phyloP scores from a whole-genome alignment of 1,140 invertebrate species.

The Trissolcus basalis region DNA sequence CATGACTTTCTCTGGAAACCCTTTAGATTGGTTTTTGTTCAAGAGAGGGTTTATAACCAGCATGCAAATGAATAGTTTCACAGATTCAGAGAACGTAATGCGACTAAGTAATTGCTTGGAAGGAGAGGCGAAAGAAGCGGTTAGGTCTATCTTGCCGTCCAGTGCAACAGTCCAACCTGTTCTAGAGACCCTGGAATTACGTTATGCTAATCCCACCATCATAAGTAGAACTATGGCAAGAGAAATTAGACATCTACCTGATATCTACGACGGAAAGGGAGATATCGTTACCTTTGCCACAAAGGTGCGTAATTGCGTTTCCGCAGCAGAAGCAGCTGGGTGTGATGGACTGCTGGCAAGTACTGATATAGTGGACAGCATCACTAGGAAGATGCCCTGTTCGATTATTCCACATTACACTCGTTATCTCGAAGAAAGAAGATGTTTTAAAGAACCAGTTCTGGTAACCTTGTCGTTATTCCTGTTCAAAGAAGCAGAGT shows the following conservation, averaged over 20 bases:
- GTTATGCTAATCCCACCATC: conserved; percentile 24
- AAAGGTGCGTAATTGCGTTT: conserved; percentile 36
- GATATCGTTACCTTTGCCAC: conserved; percentile 30
- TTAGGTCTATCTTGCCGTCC: conserved; percentile 14
- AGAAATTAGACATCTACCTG: conserved; percentile 19
- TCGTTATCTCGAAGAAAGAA: conserved; percentile 13
- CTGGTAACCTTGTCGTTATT: conserved; percentile 31
- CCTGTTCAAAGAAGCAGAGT: conserved; percentile 30
- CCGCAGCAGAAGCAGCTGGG: conserved; percentile 27
- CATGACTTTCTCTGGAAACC: conserved; percentile 23
- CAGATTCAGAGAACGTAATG: conserved; percentile 31
- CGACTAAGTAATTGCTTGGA: conserved; percentile 23
- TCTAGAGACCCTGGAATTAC: conserved; percentile 3
- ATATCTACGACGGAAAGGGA: conserved; percentile 1
- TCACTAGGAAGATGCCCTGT: conserved; percentile 32
- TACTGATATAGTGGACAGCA: conserved; percentile 28
- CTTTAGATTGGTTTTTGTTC: conserved; percentile 29
- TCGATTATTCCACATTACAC: conserved; percentile 27
- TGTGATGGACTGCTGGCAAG: conserved; percentile 40
- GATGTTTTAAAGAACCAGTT: conserved; percentile 4
- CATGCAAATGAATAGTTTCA: conserved; percentile 13
- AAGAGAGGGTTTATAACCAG: conserved; percentile 22
- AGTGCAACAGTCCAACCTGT: conserved; percentile 10
- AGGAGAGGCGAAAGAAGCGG: conserved; percentile 27
- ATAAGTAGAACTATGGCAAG: neutral